Conservation (phyloP, 1,140 invertebrate species). For the Atta texana region DNA sequence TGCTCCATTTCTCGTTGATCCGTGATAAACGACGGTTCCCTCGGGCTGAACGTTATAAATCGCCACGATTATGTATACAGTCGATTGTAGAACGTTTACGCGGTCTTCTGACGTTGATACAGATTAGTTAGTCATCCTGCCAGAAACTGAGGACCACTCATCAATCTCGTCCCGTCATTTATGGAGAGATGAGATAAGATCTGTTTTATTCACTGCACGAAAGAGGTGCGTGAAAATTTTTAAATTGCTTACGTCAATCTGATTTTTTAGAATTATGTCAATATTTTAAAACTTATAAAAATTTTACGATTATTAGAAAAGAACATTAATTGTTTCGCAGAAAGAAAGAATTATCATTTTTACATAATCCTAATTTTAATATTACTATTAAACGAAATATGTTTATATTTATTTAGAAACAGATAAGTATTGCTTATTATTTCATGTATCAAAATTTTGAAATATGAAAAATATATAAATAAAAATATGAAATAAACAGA, state of each 20-base stretch:
- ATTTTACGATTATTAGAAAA: background rate
- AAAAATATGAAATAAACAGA: background rate
- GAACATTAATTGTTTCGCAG: background rate
- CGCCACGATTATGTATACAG: constrained; percentile 56
- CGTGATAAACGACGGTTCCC: constrained; percentile 54
- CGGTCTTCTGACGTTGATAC: constrained; percentile 55
- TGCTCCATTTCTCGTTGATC: constrained; percentile 57
- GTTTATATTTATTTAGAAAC: background rate
- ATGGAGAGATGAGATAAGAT: background rate
- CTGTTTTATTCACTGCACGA: constrained; percentile 1
- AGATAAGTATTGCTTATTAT: background rate
- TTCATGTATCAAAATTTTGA: background rate
- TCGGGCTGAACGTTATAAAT: constrained; percentile 61
- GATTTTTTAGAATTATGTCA: background rate
- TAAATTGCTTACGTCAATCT: background rate
- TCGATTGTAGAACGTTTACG: constrained; percentile 53
- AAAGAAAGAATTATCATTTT: background rate
- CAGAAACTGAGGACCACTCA: constrained; percentile 41
- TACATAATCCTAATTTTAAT: background rate
- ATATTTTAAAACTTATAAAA: background rate
- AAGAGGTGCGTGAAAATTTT: background rate
- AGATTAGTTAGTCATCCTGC: constrained; percentile 49
- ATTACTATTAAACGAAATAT: background rate
- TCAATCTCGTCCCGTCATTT: constrained; percentile 34
- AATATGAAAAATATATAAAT: background rate